Evolutionary conservation across 2,888 invertebrate genomes (phyloP).

Genomic region (Schrankia costaestrigalis): DNA sequence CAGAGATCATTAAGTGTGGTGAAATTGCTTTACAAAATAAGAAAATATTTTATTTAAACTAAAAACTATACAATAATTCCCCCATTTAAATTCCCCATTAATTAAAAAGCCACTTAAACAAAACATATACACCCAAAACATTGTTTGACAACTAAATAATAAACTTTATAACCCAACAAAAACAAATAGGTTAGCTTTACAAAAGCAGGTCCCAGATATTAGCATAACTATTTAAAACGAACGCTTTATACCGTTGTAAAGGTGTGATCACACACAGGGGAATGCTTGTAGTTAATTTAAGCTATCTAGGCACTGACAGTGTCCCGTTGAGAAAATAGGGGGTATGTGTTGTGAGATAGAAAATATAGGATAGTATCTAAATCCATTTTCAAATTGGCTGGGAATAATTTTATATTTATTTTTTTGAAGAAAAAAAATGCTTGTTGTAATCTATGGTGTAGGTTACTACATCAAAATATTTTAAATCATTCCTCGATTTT

Average conservation of each 20-base stretch:
- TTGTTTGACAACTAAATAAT: not conserved
- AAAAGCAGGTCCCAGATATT: constrained; percentile 25
- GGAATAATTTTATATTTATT: not conserved
- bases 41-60: no score
- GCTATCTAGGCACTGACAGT: constrained; percentile 44
- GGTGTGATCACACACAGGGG: constrained; percentile 39
- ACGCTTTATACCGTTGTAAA: constrained; percentile 33
- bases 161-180: constrained; percentile 3
- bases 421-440: no score
- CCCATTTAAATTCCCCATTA: no score
- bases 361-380: not conserved
- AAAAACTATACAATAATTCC: no score
- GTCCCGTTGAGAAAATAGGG: constrained; percentile 24
- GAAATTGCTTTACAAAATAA: no score
- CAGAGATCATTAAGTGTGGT: no score
- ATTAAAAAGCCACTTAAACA: not conserved
- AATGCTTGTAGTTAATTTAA: constrained; percentile 50
- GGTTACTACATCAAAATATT: no score
- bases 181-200: constrained; percentile 7
- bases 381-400: not conserved
- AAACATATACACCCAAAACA: not conserved
- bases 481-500: no score
- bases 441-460: no score
- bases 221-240: constrained; percentile 36
- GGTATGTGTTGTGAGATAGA: not conserved